Conservation (phyloP, 2,797 vertebrate genomes). For the Argentina silus region DNA sequence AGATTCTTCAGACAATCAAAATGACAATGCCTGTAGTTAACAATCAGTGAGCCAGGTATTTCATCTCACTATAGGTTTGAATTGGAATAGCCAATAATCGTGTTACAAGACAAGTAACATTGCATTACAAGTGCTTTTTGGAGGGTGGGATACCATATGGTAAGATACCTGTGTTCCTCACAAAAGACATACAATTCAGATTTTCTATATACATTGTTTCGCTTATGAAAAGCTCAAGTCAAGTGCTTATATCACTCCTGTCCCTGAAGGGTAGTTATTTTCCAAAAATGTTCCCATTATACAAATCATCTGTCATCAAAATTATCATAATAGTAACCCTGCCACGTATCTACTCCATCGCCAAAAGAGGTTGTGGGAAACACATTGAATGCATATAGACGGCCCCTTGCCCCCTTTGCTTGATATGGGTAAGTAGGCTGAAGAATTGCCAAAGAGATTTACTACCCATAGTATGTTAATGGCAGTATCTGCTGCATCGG, state of each 20-base stretch:
- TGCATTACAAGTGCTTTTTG: no score
- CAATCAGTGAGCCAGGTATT: slow-evolving; percentile 18
- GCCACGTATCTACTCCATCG: background rate
- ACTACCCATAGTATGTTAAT: slow-evolving; percentile 31
- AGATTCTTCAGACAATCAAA: background rate
- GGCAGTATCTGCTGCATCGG: slow-evolving; percentile 18
- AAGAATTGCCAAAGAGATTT: slow-evolving; percentile 26
- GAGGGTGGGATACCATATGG: no score
- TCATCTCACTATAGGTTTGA: slow-evolving; percentile 8
- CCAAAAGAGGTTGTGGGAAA: background rate
- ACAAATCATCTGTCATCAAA: slow-evolving; percentile 1
- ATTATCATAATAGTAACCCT: background rate
- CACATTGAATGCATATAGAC: slow-evolving; percentile 8
- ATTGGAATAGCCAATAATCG: slow-evolving; percentile 68
- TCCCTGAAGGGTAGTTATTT: background rate
- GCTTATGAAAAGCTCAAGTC: background rate
- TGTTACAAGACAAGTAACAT: no score
- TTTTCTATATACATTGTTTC: background rate
- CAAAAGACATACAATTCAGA: background rate
- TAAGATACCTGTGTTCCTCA: background rate
- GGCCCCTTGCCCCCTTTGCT: background rate
- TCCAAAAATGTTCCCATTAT: background rate
- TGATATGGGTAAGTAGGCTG: slow-evolving; percentile 20
- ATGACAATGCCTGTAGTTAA: background rate
- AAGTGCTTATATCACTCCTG: background rate